Evolutionary conservation across 2,888 invertebrate species (phyloP).

Genomic region (Philaethria dido): DNA sequence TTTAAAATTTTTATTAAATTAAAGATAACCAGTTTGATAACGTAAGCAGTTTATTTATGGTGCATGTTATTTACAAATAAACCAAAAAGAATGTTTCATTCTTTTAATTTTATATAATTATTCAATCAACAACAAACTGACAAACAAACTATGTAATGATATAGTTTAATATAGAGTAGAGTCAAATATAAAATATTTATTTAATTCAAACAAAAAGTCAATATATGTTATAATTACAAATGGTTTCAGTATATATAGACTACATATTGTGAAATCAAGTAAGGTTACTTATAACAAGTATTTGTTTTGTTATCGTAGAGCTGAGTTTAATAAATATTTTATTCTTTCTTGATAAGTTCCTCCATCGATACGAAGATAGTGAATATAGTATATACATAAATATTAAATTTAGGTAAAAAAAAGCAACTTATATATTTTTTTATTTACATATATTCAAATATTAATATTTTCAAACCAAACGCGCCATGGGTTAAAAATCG

Average conservation of each 20-base stretch:
- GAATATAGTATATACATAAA: too few relatives aligned
- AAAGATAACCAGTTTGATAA: constrained; percentile 5
- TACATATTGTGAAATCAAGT: constrained; percentile 24
- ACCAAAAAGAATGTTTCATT: too few relatives aligned
- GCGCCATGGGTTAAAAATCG: too few relatives aligned
- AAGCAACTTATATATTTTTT: too few relatives aligned
- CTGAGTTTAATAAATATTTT: constrained; percentile 29
- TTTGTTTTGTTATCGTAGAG: constrained; percentile 23
- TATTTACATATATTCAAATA: too few relatives aligned
- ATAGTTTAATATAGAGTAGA: not conserved
- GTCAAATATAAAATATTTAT: not conserved
- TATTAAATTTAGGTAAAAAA: too few relatives aligned
- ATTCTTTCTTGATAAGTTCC: constrained; percentile 9
- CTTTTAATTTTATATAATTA: too few relatives aligned
- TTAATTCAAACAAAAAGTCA: not conserved
- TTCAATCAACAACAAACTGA: too few relatives aligned
- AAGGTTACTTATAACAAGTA: constrained; percentile 16
- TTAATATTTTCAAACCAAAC: too few relatives aligned
- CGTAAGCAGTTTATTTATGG: too few relatives aligned
- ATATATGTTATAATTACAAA: not conserved
- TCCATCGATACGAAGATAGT: not conserved
- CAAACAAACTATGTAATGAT: too few relatives aligned
- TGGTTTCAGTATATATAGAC: not conserved
- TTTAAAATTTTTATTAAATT: not conserved
- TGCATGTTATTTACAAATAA: too few relatives aligned